Percentiles rank a stretch among this genome's conserved stretches.
phyloP scores from a whole-genome alignment of 2,113 vertebrate species.

The Platysteira castanea region DNA sequence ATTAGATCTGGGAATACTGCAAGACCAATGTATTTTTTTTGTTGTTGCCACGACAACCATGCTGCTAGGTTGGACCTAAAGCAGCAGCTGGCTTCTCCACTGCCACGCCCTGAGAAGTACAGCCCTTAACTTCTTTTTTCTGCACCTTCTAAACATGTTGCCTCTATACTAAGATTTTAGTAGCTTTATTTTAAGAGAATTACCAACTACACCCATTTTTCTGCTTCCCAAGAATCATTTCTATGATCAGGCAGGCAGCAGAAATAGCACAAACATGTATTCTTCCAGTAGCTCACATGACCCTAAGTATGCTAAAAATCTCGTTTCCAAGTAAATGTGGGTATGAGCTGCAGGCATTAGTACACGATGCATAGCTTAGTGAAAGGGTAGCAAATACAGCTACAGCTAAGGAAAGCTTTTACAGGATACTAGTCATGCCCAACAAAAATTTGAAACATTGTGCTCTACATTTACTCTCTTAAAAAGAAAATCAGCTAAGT shows the following conservation, averaged over 20 bases:
- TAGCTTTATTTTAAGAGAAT: background rate
- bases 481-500: background rate
- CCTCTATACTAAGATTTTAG: background rate
- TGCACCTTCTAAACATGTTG: fast-evolving
- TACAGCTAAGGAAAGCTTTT: background rate
- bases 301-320: background rate
- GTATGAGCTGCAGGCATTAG: background rate
- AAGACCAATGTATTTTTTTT: background rate
- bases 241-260: background rate
- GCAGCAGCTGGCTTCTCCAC: background rate
- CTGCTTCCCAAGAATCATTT: background rate
- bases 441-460: background rate
- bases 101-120: background rate
- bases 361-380: background rate
- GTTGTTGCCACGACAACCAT: background rate
- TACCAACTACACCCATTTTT: background rate
- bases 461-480: background rate
- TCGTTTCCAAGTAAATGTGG: background rate
- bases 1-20: fast-evolving
- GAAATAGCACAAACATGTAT: background rate
- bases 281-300: background rate
- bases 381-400: background rate
- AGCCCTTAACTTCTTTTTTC: background rate
- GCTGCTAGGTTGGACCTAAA: background rate
- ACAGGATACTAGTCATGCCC: background rate